These are phyloP conservation scores for Pheosia gnoma DNA, from an alignment of 2,888 invertebrate species.

Conservation along the genomic window DNA sequence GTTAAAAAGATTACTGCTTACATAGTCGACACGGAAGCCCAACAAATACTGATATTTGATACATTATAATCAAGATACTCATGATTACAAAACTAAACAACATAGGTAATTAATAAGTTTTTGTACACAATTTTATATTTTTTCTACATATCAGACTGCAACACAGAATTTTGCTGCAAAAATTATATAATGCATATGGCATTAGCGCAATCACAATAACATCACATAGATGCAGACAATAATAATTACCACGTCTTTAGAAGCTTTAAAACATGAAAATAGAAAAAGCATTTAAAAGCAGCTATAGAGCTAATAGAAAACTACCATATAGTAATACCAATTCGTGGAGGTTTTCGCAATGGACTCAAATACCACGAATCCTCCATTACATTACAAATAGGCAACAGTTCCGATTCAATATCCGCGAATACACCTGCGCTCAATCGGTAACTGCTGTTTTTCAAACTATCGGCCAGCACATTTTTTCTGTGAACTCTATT, in stretches of 20 bases:
- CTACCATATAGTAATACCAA: too few species aligned
- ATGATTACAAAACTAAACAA: conserved; percentile 40
- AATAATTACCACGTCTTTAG: too few species aligned
- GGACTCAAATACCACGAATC: background rate
- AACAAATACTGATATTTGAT: conserved; percentile 53
- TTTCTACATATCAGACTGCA: too few species aligned
- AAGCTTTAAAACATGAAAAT: too few species aligned
- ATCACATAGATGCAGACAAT: too few species aligned
- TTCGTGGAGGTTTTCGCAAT: too few species aligned
- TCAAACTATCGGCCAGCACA: background rate
- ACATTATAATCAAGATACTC: conserved; percentile 44
- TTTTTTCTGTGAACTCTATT: conserved; percentile 5
- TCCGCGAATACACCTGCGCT: conserved; percentile 15
- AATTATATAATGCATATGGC: too few species aligned
- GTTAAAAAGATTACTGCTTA: conserved; percentile 31
- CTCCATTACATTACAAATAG: background rate
- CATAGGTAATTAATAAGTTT: conserved; percentile 6
- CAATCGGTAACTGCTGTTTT: conserved; percentile 1
- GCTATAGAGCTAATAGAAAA: too few species aligned
- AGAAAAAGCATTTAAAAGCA: too few species aligned
- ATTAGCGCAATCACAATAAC: too few species aligned
- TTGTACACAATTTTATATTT: background rate
- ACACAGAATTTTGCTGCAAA: too few species aligned
- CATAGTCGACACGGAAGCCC: conserved; percentile 47
- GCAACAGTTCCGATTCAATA: background rate